Base-by-base conservation (phyloP, 2,888 invertebrate species). In the Caprella mutica region DNA sequence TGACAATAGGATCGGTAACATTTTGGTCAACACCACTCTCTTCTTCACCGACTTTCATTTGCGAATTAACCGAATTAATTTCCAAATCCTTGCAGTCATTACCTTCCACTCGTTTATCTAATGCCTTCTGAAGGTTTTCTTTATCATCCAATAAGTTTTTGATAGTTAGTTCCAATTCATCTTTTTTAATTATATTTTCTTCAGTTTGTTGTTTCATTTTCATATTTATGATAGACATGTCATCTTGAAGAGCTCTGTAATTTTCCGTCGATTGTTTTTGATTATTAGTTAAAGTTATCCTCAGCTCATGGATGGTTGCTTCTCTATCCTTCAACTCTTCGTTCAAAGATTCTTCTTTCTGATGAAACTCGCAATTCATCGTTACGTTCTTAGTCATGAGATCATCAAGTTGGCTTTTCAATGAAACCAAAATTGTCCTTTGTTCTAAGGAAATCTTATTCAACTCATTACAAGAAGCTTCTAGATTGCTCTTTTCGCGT, bases 321-420 rank as follows among this genome's bases (percentile, higher is more conserved):
- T 64, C 64, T 5, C 64, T 51, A 14, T 59, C 64, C 33, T 51
- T 39, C 50, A 64, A 30, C 44, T 64, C 64, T 39, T 64, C 64
- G 1, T 46, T 39, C 14, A 48, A 52, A 21, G 60, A 59, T 23
- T 64, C 55, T 21, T 60, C 64, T 35, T 64, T 64, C 19, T 30
- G 48, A 29, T 52, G 39, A 35, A 58, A 55, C 30, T 58, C 58
- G 17, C 46, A 33, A 30, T 44, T 58, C 3, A 64, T 29, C 17
- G 51, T 56, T 27, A 55, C 52, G 12, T 55, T 40, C 38, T 64
- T 59, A 6, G 67, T 58, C 40, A 55, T 65, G 5, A 67, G 55
- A 35, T 67, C 66, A 50, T 65, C 59, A 9, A 67, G 62, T 43
- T 68, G 65, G 29, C 61, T 59, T 35, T 65, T 62, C 30, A 66